These are phyloP conservation scores for Chaenogobius annularis DNA, from an alignment of 2,113 vertebrate genomes.

Conservation along the genomic window DNA sequence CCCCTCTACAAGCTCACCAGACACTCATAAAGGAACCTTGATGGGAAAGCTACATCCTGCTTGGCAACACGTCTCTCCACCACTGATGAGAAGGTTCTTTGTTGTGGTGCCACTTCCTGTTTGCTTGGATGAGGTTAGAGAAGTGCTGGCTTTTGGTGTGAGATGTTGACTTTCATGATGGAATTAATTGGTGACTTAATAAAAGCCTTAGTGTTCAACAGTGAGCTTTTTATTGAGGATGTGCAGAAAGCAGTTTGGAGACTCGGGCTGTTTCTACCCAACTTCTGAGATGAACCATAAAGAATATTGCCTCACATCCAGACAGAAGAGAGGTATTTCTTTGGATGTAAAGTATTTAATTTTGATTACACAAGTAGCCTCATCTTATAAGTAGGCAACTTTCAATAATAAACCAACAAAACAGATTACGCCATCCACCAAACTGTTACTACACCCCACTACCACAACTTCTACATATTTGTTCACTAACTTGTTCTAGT, in stretches of 20 bases:
- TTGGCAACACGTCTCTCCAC: slow-evolving; percentile 40
- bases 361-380: too few relatives aligned
- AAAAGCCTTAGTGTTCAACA: slow-evolving; percentile 25
- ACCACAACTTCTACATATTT: too few relatives aligned
- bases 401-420: too few relatives aligned
- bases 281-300: too few relatives aligned
- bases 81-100: slow-evolving; percentile 54
- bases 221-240: background rate
- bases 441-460: too few relatives aligned
- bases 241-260: background rate
- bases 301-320: too few relatives aligned
- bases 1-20: slow-evolving; percentile 34
- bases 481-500: too few relatives aligned
- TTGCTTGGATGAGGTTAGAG: slow-evolving; percentile 29
- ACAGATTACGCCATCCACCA: too few relatives aligned
- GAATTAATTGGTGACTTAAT: slow-evolving; percentile 28
- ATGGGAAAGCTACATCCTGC: slow-evolving; percentile 53
- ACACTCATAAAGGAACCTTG: slow-evolving; percentile 28
- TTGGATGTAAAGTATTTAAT: too few relatives aligned
- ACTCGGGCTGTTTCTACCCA: background rate
- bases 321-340: too few relatives aligned
- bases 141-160: slow-evolving; percentile 18
- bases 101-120: slow-evolving; percentile 61
- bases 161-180: slow-evolving; percentile 30
- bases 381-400: too few relatives aligned